These are phyloP conservation scores for Periophthalmus magnuspinnatus DNA, from an alignment of 2,797 vertebrate species.

Conservation along the genomic window DNA sequence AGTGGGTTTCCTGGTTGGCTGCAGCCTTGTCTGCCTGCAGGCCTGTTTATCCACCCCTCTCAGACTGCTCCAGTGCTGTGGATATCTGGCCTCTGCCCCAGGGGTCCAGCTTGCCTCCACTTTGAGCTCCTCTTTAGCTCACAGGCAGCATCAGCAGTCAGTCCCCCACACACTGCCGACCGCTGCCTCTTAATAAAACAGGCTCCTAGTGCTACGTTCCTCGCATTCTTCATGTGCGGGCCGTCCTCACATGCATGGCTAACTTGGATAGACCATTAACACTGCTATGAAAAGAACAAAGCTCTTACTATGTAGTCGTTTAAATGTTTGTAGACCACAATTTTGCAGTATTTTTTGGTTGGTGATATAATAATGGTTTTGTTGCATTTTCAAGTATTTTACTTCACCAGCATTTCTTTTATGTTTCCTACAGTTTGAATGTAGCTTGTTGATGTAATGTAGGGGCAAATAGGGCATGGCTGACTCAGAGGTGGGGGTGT, in stretches of 20 bases:
- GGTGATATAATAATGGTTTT: neutral
- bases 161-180: constrained; percentile 35
- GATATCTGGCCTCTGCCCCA: constrained; percentile 49
- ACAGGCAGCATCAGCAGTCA: constrained; percentile 46
- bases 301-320: constrained; percentile 17
- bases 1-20: constrained; percentile 37
- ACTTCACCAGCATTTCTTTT: constrained; percentile 12
- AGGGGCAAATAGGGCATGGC: constrained; percentile 33
- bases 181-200: constrained; percentile 62
- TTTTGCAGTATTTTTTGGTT: neutral
- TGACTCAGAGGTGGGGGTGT: constrained; percentile 52
- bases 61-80: constrained; percentile 41
- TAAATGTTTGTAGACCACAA: neutral
- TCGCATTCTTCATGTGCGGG: constrained; percentile 63
- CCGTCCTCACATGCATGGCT: constrained; percentile 43
- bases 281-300: constrained; percentile 22
- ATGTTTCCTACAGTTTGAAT: constrained; percentile 11
- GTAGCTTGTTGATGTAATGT: constrained; percentile 11
- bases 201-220: constrained; percentile 64
- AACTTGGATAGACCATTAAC: constrained; percentile 38
- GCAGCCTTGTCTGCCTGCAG: constrained; percentile 29
- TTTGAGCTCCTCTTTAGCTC: constrained; percentile 36
- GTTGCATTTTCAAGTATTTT: neutral
- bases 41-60: constrained; percentile 58
- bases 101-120: constrained; percentile 48